Conservation (phyloP, 2,113 vertebrate genomes). For the Prunella himalayana region DNA sequence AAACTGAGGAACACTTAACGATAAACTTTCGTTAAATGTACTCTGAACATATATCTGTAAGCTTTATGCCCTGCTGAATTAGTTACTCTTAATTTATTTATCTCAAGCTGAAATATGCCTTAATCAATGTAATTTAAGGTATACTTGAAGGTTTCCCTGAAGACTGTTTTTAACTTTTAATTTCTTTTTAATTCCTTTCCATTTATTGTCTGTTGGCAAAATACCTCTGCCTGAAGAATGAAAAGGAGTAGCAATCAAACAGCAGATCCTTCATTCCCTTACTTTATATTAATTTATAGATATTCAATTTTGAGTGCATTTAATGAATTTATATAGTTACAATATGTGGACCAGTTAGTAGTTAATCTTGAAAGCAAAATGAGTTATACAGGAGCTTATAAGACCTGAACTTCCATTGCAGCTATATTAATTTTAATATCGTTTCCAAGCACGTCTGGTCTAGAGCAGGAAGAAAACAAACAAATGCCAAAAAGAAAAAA, state of each 20-base stretch:
- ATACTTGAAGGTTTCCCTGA: background rate
- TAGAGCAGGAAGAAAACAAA: background rate
- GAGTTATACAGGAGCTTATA: background rate
- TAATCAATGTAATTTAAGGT: background rate
- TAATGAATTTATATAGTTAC: background rate
- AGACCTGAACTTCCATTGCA: background rate
- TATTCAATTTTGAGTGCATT: background rate
- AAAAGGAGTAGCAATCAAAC: background rate
- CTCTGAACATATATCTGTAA: background rate
- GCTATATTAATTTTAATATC: background rate
- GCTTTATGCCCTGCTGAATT: background rate
- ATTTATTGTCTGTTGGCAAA: background rate
- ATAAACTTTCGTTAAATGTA: background rate
- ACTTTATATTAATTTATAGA: background rate
- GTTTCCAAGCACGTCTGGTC: background rate
- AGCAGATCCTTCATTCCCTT: background rate
- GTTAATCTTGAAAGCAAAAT: background rate
- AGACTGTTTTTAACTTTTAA: background rate
- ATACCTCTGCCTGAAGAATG: background rate
- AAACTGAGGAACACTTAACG: background rate
- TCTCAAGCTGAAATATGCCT: background rate
- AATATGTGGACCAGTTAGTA: background rate
- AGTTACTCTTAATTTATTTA: background rate
- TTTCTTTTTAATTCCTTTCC: background rate
- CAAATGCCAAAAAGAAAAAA: background rate